These are phyloP conservation scores for Crypturellus undulatus DNA, from an alignment of 2,113 vertebrate genomes.

Conservation along the genomic window DNA sequence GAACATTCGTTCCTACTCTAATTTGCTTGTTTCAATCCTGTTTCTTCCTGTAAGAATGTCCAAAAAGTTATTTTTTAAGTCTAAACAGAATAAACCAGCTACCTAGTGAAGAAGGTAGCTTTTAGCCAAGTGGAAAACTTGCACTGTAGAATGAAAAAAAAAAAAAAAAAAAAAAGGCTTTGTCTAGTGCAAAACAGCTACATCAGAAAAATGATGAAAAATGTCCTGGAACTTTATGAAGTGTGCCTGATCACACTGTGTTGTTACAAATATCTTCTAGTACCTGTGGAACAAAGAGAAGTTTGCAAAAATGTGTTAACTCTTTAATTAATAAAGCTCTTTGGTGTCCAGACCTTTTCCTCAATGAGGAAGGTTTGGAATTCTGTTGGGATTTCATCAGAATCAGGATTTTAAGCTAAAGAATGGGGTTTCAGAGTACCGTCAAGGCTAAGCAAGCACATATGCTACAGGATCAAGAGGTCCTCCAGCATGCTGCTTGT, in stretches of 20 bases:
- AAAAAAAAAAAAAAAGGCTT: neutral
- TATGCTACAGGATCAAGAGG: neutral
- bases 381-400: fast-evolving
- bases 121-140: neutral
- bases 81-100: neutral
- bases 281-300: neutral
- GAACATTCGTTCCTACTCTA: neutral
- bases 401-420: neutral
- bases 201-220: neutral
- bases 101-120: neutral
- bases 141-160: neutral
- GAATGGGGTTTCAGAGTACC: neutral
- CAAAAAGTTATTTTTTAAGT: neutral
- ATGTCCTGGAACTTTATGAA: neutral
- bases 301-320: neutral
- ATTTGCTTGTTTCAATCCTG: slow-evolving; percentile 19
- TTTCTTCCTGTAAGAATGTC: neutral
- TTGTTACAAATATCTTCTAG: neutral
- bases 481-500: fast-evolving
- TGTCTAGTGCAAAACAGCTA: neutral
- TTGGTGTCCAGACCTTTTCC: neutral
- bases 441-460: neutral
- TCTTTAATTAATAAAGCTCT: neutral
- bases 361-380: neutral
- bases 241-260: neutral